A percentile compares a stretch with the other conserved stretches of the same genome.
phyloP scores from a whole-genome alignment of 2,888 invertebrate genomes.

The Andrena camellia region DNA sequence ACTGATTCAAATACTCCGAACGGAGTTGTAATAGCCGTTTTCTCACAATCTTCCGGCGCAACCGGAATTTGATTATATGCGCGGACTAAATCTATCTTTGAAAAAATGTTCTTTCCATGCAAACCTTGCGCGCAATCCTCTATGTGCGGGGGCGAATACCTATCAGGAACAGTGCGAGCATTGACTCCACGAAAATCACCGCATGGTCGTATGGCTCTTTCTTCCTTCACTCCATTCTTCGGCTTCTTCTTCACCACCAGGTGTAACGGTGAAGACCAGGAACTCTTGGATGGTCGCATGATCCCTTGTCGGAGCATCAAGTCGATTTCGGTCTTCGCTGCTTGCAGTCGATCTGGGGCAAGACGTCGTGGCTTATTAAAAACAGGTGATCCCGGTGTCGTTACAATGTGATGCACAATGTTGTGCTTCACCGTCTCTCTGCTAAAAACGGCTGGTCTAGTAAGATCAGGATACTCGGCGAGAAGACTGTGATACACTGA shows the following conservation, averaged over 20 bases:
- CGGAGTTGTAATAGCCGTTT: conserved; percentile 75
- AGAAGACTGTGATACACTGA: neutral
- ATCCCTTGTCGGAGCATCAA: conserved; percentile 73
- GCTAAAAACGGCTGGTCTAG: neutral
- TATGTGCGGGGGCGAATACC: neutral
- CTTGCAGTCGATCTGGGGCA: neutral
- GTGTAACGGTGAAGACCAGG: conserved; percentile 81
- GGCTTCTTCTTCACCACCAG: conserved; percentile 49
- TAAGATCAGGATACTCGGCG: neutral
- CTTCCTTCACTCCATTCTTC: conserved; percentile 58
- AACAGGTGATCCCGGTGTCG: neutral
- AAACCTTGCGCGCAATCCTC: neutral
- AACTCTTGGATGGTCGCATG: conserved; percentile 81
- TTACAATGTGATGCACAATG: neutral
- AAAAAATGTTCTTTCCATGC: neutral
- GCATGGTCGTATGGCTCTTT: conserved; percentile 58
- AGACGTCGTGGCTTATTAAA: neutral
- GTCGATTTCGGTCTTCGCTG: conserved; percentile 63
- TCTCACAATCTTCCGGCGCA: conserved; percentile 66
- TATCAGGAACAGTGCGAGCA: conserved; percentile 61
- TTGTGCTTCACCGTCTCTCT: neutral
- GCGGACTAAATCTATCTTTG: neutral
- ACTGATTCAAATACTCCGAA: conserved; percentile 45
- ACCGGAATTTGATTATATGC: conserved; percentile 41
- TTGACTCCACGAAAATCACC: conserved; percentile 76